Base-by-base conservation (phyloP, 2,797 vertebrate genomes). In the Melanotaenia parkinsoni region DNA sequence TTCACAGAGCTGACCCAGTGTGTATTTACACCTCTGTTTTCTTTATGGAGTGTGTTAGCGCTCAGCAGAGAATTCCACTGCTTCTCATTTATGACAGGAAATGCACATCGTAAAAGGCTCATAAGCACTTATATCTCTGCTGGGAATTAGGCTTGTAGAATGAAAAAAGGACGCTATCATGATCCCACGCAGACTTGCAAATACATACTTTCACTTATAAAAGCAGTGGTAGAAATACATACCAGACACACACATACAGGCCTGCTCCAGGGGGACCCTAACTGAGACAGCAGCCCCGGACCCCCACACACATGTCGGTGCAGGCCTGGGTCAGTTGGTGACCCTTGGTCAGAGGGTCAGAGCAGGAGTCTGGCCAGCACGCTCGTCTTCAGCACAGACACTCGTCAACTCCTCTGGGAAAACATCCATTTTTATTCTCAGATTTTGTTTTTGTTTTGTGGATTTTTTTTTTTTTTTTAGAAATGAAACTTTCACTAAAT, bases 41-140 rank as follows among this genome's bases (percentile, higher is more conserved):
- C 33, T 92, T 91, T 87, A 84, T 82, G 84, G 73, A 81, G 82
- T 86, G 88, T 90, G 89, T 89, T 86, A 78, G 73, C 56, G 26
- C 82, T 89, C 80, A 79, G 82, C 62, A 1, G 80, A 88, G 89
- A 82, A 81, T 89, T 90, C 85, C 86, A 80, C 85, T 53, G 74
- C 76, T 69, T 75, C 80, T 84, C 92, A 85, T 94, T 94, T 93
- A 93, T 91, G 91, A 86, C 92, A 93, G 92, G 93, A 95, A 94
- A 91, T 89, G 88, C 91, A 85, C 85, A 83, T 93, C 87, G 86
- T 93, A 91, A 92, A 92, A 87, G 80, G 59, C 79, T 86, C 75
- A 56, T 91, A 83, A 87, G 83, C 80, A 67, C 84, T 86, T 83
- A 79, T 77, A 72, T 78, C 70, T 88, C 88, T 26, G 16, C 76